A percentile compares a stretch with the other conserved stretches of the same genome.
Conservation (phyloP, 92 coral and sea anemone genomes). For the Parazoanthus atlanticus region DNA sequence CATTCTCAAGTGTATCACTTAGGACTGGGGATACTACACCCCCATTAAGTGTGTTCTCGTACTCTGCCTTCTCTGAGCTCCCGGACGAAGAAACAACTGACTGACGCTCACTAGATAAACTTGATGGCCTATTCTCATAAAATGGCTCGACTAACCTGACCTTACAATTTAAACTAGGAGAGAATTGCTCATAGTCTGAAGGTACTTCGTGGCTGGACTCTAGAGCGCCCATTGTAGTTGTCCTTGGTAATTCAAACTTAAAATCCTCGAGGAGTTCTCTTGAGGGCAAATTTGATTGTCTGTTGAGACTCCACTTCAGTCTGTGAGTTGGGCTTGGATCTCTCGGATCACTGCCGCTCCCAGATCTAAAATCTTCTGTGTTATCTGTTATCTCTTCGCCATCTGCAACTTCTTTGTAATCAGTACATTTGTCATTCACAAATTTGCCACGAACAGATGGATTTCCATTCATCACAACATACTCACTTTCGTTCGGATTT, state of each 20-base stretch:
- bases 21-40: constrained; percentile 2
- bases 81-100: constrained; percentile 11
- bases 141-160: constrained; percentile 48
- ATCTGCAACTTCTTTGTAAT: constrained; percentile 39
- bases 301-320: constrained; percentile 27
- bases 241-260: constrained; percentile 18
- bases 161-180: constrained; percentile 25
- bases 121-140: constrained; percentile 54
- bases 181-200: constrained; percentile 34
- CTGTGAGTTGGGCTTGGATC: not conserved
- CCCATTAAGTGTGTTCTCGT: constrained; percentile 54
- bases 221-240: constrained; percentile 23
- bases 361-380: not conserved
- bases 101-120: constrained; percentile 34
- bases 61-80: constrained; percentile 45
- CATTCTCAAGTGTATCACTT: constrained; percentile 45
- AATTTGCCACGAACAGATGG: constrained; percentile 3
- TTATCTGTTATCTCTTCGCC: constrained; percentile 38
- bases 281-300: constrained; percentile 3
- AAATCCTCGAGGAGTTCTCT: constrained; percentile 42
- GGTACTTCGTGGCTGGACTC: constrained; percentile 27
- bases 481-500: constrained; percentile 24
- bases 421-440: constrained; percentile 20
- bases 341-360: constrained; percentile 20
- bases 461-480: constrained; percentile 37